Percentiles rank a stretch among this genome's conserved stretches.
phyloP scores from a whole-genome alignment of 2,888 invertebrate species.

The Hylaea fasciaria region DNA sequence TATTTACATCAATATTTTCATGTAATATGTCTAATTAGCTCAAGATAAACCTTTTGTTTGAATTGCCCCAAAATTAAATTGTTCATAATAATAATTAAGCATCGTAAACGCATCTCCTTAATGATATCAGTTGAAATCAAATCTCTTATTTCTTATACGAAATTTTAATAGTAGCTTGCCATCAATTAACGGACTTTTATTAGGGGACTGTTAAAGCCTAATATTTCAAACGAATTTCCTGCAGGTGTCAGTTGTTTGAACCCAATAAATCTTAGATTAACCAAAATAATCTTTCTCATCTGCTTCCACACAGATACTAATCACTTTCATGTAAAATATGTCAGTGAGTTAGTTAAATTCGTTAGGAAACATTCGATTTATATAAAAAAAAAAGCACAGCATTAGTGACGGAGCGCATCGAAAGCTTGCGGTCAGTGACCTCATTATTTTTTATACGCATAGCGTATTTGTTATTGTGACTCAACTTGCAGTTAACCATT shows the following conservation, averaged over 20 bases:
- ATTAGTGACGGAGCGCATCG: conserved; percentile 44
- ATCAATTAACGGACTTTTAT: conserved; percentile 15
- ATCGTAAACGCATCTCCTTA: no score
- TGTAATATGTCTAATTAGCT: no score
- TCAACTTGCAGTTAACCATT: conserved; percentile 51
- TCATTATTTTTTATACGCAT: conserved; percentile 46
- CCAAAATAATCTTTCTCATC: conserved; percentile 24
- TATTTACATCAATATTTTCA: background rate
- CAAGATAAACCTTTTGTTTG: no score
- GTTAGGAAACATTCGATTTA: conserved; percentile 39
- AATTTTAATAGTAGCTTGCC: background rate
- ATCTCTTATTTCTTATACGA: background rate
- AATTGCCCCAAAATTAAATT: no score
- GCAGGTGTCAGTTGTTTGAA: conserved; percentile 32
- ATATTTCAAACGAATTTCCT: conserved; percentile 27
- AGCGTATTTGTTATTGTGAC: conserved; percentile 46
- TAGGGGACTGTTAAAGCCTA: conserved; percentile 14
- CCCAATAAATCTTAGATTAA: conserved; percentile 28
- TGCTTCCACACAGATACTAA: conserved; percentile 26
- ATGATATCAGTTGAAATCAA: no score
- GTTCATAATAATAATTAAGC: no score
- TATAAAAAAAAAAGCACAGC: conserved; percentile 45
- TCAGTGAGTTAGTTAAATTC: conserved; percentile 34
- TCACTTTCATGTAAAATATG: conserved; percentile 35
- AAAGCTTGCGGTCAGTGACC: conserved; percentile 51